Conservation (phyloP, 2,888 invertebrate species). For the Spicauda simplicius region DNA sequence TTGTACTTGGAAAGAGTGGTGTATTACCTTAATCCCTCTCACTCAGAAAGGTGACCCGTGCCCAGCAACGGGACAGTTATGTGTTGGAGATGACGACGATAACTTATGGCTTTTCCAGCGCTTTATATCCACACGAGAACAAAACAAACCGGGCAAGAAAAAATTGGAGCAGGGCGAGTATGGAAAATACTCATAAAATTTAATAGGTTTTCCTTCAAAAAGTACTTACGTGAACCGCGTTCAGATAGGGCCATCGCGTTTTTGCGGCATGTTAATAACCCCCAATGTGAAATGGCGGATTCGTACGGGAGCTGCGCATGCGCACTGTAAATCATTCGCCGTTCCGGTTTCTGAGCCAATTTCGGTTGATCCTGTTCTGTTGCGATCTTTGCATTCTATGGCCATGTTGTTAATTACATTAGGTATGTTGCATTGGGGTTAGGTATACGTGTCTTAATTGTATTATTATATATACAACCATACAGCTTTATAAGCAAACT, state of each 20-base stretch:
- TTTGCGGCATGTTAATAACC: conserved; percentile 64
- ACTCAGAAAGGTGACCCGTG: too few relatives aligned
- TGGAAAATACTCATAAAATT: conserved; percentile 83
- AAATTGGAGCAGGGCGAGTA: conserved; percentile 82
- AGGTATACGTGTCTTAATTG: too few relatives aligned
- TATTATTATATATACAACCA: too few relatives aligned
- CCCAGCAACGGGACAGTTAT: too few relatives aligned
- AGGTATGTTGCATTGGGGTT: too few relatives aligned
- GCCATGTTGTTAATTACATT: too few relatives aligned
- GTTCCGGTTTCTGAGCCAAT: conserved; percentile 32
- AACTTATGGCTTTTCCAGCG: conserved; percentile 53
- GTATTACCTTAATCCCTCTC: too few relatives aligned
- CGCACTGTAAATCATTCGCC: conserved; percentile 26
- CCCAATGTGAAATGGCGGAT: conserved; percentile 56
- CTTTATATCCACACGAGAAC: conserved; percentile 45
- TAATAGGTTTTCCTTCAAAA: conserved; percentile 82
- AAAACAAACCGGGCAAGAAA: conserved; percentile 60
- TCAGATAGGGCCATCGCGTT: conserved; percentile 64
- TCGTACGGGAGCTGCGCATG: conserved; percentile 41
- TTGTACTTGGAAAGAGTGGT: too few relatives aligned
- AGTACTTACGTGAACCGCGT: conserved; percentile 73
- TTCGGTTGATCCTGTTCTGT: conserved; percentile 5
- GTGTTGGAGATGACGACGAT: too few relatives aligned
- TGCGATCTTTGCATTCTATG: conserved; percentile 8
- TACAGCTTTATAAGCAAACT: too few relatives aligned